Evolutionary conservation across 2,113 vertebrate genomes (phyloP), one percentile per base, ranked within the genome.

Genomic region (Candoia aspera): DNA sequence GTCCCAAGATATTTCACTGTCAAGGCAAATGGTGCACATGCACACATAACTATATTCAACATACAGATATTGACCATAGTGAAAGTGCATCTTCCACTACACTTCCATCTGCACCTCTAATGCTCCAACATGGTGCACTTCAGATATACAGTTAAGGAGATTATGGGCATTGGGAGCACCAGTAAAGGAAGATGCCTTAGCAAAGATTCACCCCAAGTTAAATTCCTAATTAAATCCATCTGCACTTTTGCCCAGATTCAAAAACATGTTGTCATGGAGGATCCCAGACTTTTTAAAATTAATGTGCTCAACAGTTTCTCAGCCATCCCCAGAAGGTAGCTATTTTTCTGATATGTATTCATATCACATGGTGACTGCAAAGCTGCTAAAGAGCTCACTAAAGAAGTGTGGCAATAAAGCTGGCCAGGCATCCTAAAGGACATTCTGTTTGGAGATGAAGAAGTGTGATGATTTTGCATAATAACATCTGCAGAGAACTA

Each of bases 401-500:
- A 90, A 90, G 54, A 87, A 87, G 85, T 37, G 46, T 84, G 42
- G 84, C 54, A 83, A 88, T 93, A 88, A 88, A 87, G 92, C 64
- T 92, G 84, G 90, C 46, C 62, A 87, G 42, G 42, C 55, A 55
- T 73, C 85, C 86, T 90, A 93, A 79, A 55, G 85, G 73, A 84
- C 64, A 84, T 90, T 92, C 37, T 90, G 62, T 90, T 88, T 87
- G 55, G 37, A 93, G 68, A 90, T 87, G 89, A 88, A 89, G 58
- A 84, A 88, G 37, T 33, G 64, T 53, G 62, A 84, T 60, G 62
- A 26, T 90, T 93, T 93, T 93, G 87, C 85, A 87, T 93, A 86
- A 90, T 68, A 91, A 42, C 58, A 24, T 91, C 24, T 11, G 62
- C 46, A 37, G 62, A 87, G 87, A 84, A 87, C 15, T n/a, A n/a